phyloP scores from a whole-genome alignment of 2,797 vertebrate genomes.

The Ambastaia sidthimunki region DNA sequence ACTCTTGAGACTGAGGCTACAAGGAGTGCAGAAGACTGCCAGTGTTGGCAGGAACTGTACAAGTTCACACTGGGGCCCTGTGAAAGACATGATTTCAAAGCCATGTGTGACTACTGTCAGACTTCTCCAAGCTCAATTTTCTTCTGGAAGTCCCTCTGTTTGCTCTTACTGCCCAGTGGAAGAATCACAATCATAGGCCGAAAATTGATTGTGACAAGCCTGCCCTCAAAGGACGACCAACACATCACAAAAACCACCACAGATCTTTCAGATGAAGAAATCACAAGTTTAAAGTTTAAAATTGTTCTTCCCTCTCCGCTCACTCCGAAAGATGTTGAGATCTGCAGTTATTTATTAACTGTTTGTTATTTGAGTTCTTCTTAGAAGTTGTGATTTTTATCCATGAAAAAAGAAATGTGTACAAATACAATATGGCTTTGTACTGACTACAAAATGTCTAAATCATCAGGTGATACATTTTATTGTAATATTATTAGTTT shows the following conservation, averaged over 20 bases:
- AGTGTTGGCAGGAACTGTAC: slow-evolving; percentile 68
- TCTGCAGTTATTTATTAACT: slow-evolving; percentile 42
- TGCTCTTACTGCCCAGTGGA: slow-evolving; percentile 65
- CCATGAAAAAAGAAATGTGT: neutral
- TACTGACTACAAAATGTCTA: neutral
- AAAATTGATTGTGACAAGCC: slow-evolving; percentile 67
- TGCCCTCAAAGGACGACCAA: slow-evolving; percentile 52
- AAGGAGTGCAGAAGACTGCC: too few relatives aligned
- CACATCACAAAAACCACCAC: slow-evolving; percentile 56
- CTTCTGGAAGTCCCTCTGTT: slow-evolving; percentile 80
- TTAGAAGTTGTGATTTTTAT: neutral
- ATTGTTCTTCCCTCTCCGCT: slow-evolving; percentile 68
- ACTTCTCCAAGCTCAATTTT: slow-evolving; percentile 77
- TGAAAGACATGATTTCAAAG: slow-evolving; percentile 68
- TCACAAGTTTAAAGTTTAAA: slow-evolving; percentile 75
- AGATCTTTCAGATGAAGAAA: slow-evolving; percentile 74
- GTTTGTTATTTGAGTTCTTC: neutral
- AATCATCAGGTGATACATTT: neutral
- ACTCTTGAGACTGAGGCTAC: slow-evolving; percentile 52
- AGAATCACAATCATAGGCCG: slow-evolving; percentile 73
- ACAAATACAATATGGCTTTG: neutral
- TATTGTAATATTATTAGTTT: too few relatives aligned
- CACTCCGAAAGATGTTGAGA: slow-evolving; percentile 73
- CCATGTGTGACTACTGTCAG: slow-evolving; percentile 82
- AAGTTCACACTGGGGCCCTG: slow-evolving; percentile 76